Conservation (phyloP, 2,113 vertebrate species). For the Nestor notabilis region DNA sequence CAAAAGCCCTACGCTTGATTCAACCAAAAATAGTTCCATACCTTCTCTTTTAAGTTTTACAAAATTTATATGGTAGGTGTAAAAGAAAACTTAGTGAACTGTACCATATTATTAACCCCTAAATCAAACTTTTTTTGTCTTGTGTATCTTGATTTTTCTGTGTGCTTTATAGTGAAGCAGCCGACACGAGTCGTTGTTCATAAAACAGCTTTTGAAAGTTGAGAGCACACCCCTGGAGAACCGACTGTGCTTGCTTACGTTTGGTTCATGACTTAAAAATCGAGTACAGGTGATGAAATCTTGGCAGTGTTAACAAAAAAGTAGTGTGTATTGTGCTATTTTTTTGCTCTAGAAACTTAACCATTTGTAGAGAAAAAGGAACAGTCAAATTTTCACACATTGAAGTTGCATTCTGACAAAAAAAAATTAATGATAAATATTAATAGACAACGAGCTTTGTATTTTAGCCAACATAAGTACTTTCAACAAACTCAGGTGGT, state of each 20-base stretch:
- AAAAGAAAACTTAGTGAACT: conserved; percentile 92
- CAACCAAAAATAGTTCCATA: conserved; percentile 73
- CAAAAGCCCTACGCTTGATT: conserved; percentile 81
- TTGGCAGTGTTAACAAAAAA: conserved; percentile 96
- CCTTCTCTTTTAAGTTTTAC: conserved; percentile 79
- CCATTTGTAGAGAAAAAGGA: conserved; percentile 87
- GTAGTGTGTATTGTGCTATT: conserved; percentile 99
- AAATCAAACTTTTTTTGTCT: conserved; percentile 99
- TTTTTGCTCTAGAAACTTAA: conserved; percentile 91
- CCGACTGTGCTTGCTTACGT: conserved; percentile 99
- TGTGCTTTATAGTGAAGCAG: conserved; percentile 99
- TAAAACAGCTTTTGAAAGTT: conserved; percentile 99
- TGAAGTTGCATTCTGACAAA: conserved; percentile 84
- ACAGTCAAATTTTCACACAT: conserved; percentile 81
- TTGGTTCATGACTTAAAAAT: conserved; percentile 99
- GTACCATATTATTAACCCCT: conserved; percentile 95
- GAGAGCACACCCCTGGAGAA: conserved; percentile 99
- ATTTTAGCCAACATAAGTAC: conserved; percentile 86
- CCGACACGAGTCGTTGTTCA: conserved; percentile 99
- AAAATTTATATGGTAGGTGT: conserved; percentile 90
- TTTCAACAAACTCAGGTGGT: conserved; percentile 86
- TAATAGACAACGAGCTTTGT: conserved; percentile 83
- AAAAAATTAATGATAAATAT: conserved; percentile 86
- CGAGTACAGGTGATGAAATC: conserved; percentile 99
- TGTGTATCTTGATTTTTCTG: conserved; percentile 99